Evolutionary conservation across 1,140 invertebrate species (phyloP).

Genomic region (Berghia stephanieae): DNA sequence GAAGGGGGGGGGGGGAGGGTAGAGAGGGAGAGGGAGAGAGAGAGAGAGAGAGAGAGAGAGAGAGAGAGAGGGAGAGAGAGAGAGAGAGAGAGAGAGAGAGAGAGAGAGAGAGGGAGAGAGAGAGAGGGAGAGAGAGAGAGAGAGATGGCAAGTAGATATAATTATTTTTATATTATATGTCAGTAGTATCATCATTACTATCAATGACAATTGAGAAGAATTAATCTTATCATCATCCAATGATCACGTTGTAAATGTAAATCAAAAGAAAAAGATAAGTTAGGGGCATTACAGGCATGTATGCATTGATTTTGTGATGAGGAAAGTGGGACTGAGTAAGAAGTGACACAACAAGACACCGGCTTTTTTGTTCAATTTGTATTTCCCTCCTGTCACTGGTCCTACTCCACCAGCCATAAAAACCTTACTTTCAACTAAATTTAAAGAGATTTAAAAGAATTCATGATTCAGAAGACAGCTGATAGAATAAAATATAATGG

Average conservation of each 20-base stretch:
- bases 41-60: conserved; percentile 3
- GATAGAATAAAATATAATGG: too few relatives aligned
- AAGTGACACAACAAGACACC: not conserved
- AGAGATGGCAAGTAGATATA: not conserved
- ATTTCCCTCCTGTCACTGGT: too few relatives aligned
- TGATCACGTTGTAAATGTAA: not conserved
- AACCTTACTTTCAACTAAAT: too few relatives aligned
- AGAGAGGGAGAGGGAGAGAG: conserved; percentile 16
- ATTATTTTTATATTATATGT: not conserved
- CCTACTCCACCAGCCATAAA: too few relatives aligned
- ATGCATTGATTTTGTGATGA: not conserved
- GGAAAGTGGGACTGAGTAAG: not conserved
- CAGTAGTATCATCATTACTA: too few relatives aligned
- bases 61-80: not conserved
- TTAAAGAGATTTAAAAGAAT: too few relatives aligned
- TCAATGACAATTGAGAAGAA: too few relatives aligned
- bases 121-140: not conserved
- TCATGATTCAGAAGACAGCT: too few relatives aligned
- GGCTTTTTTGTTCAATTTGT: too few relatives aligned
- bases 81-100: conserved; percentile 23
- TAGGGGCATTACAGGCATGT: not conserved
- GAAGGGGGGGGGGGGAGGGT: conserved; percentile 24
- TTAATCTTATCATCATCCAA: not conserved
- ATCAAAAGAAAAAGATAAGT: not conserved
- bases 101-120: conserved; percentile 13